phyloP scores from a whole-genome alignment of 1,140 invertebrate species.

The Marisa cornuarietis region DNA sequence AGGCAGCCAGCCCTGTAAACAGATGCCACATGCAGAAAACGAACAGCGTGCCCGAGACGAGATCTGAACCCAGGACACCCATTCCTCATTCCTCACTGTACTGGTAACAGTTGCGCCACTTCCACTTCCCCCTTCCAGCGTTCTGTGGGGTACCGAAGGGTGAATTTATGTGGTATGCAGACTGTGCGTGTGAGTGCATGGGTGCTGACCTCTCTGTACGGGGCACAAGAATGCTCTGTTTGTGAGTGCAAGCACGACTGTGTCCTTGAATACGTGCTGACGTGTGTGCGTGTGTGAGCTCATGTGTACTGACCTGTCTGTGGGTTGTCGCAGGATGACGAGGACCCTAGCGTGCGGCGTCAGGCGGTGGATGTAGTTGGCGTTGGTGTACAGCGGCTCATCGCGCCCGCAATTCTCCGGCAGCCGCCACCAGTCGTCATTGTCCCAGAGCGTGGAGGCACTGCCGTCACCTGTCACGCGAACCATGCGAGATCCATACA shows the following conservation, averaged over 20 bases:
- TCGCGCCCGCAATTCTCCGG: conserved; percentile 44
- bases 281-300: background rate
- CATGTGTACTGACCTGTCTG: conserved; percentile 44
- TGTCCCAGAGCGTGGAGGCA: conserved; percentile 58
- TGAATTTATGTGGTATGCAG: background rate
- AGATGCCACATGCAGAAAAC: no score
- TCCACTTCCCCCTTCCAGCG: no score
- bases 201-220: background rate
- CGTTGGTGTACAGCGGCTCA: conserved; percentile 50
- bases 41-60: no score
- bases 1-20: no score
- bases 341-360: conserved; percentile 54
- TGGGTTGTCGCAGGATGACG: conserved; percentile 54
- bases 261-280: no score
- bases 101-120: no score
- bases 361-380: conserved; percentile 51
- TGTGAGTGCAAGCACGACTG: no score
- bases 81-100: no score
- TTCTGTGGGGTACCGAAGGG: background rate
- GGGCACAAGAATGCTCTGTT: no score
- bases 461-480: conserved; percentile 53
- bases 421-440: conserved; percentile 54
- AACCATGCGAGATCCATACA: background rate
- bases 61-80: no score
- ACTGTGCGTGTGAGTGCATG: background rate